These are phyloP conservation scores for Eolophus roseicapilla DNA, from an alignment of 2,113 vertebrate species.

Conservation along the genomic window DNA sequence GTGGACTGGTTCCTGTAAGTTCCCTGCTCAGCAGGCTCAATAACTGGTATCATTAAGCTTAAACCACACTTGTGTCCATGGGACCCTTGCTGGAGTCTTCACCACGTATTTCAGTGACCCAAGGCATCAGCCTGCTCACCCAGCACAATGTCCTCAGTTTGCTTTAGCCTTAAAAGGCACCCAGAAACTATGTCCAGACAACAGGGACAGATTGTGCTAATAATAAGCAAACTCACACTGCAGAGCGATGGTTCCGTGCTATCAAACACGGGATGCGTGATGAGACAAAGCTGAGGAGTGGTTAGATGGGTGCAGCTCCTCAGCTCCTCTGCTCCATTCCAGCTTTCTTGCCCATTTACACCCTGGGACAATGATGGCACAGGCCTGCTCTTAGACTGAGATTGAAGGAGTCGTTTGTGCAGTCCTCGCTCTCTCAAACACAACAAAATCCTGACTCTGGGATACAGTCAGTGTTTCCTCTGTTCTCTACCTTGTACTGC, in stretches of 20 bases:
- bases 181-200: background rate
- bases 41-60: background rate
- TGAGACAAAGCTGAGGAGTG: background rate
- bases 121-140: background rate
- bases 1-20: slow-evolving; percentile 99
- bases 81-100: background rate
- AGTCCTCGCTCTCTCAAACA: background rate
- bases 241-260: background rate
- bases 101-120: background rate
- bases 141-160: background rate
- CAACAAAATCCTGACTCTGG: background rate
- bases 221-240: background rate
- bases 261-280: background rate
- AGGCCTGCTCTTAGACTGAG: background rate
- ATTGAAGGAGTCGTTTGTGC: background rate
- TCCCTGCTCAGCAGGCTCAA: background rate
- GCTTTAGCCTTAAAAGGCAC: background rate
- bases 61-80: background rate
- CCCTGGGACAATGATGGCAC: background rate
- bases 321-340: background rate
- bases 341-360: background rate
- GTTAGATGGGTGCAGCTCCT: background rate
- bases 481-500: background rate
- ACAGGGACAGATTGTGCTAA: background rate
- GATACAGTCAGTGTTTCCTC: background rate